These are phyloP conservation scores for Myotis pilosus DNA, from an alignment of 2,797 vertebrate species.

Conservation along the genomic window DNA sequence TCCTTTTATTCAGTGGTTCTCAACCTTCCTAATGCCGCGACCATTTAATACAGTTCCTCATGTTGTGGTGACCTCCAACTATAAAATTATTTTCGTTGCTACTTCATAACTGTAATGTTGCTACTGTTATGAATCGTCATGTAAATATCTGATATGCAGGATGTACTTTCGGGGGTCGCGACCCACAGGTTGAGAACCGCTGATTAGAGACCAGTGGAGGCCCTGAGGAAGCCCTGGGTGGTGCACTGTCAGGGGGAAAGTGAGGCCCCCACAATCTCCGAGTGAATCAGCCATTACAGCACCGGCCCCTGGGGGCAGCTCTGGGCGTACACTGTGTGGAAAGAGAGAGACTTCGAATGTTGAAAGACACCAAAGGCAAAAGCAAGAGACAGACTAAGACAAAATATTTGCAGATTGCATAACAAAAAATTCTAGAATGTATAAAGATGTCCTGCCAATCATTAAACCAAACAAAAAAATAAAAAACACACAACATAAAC, in stretches of 20 bases:
- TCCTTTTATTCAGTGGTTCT: not conserved
- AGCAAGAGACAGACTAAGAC: not conserved
- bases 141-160: no score
- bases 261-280: not conserved
- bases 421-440: not conserved
- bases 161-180: no score
- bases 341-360: not conserved
- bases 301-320: not conserved
- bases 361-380: constrained; percentile 9
- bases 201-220: not conserved
- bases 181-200: no score
- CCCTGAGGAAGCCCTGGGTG: not conserved
- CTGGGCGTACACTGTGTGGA: not conserved
- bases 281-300: not conserved
- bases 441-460: not conserved
- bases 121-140: no score
- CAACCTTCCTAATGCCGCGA: no score
- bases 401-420: not conserved
- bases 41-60: no score
- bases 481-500: not conserved
- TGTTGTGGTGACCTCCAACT: no score
- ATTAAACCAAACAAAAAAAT: not conserved
- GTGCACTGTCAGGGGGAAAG: not conserved
- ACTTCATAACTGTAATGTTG: no score
- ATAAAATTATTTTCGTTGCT: no score